Evolutionary conservation across 2,113 vertebrate species (phyloP).

Genomic region (Quiscalus mexicanus): DNA sequence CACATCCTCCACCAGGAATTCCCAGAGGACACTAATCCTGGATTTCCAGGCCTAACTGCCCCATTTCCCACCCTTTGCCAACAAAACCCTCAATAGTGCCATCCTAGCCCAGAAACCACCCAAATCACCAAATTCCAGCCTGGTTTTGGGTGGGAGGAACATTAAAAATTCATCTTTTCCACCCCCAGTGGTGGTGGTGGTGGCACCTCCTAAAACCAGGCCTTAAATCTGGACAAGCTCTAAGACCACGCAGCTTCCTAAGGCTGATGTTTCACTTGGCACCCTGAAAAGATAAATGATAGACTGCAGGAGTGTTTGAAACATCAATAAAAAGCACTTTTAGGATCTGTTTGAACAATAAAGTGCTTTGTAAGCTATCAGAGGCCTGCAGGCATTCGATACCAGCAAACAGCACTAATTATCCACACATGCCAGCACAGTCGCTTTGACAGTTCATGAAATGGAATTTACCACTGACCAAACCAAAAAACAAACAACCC

Average conservation of each 20-base stretch:
- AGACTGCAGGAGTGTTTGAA: background rate
- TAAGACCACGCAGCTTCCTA: background rate
- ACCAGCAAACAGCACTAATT: background rate
- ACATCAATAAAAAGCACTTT: background rate
- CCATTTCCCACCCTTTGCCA: background rate
- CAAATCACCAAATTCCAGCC: rapidly evolving
- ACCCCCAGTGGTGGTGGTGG: too few species aligned
- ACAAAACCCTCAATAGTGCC: background rate
- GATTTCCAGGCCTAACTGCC: background rate
- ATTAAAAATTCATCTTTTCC: background rate
- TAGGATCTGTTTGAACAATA: background rate
- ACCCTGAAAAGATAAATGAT: background rate
- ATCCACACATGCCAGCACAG: background rate
- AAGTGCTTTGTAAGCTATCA: background rate
- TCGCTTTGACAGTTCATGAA: background rate
- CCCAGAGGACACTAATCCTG: too few species aligned
- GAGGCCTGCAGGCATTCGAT: background rate
- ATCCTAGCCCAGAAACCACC: rapidly evolving
- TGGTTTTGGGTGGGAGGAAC: background rate
- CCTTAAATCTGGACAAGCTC: background rate
- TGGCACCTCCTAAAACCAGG: background rate
- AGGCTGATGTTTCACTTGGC: background rate
- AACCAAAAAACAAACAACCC: background rate
- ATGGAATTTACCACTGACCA: background rate
- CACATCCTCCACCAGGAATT: rapidly evolving